Base-by-base conservation (phyloP, 2,113 vertebrate genomes). In the Oophaga pumilio region DNA sequence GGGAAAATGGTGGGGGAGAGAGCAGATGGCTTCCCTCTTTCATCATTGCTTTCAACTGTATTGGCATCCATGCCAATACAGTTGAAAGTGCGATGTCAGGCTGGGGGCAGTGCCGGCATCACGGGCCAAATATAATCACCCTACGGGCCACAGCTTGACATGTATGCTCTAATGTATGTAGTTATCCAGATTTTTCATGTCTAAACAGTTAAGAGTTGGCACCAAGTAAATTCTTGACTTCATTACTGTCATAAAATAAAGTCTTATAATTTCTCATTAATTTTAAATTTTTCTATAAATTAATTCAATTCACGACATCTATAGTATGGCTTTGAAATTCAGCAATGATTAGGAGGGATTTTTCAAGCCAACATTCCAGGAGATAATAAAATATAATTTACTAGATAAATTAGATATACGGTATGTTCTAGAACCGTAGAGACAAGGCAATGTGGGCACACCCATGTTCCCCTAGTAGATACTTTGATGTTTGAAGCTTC, bases 401-500 rank as follows among this genome's bases (percentile, higher is more conserved):
- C 60, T n/a, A 50, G 22, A 64, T 82, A 82, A 68, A 15, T 24
- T 22, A 66, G 33, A 68, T 18, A 13, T 57, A n/a, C n/a, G n/a
- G n/a, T n/a, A 78, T 66, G 17, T 64, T n/a, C 14, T 43, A n/a
- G 43, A 82, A 15, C 20, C 60, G 24, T 82, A 22, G 62, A 66
- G 80, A 82, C 80, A 82, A 2, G 80, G 57, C 11, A 82, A 49
- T 10, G 59, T 66, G 60, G 17, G 64, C 80, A 82, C 80, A 64
- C 80, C 80, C 60, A 82, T 14, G 56, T 60, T 60, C 52, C 53
- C 6, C 53, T 52, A 82, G 26, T 66, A 50, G 20, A 82, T 66
- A 66, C 79, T 82, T 82, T 82, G 33, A 82, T 68, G 20, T 82
- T 82, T 52, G 62, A 15, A 80, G 8, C 24, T 28, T 79, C 24